Evolutionary conservation across 2,888 invertebrate species (phyloP).

Genomic region (Allophyes oxyacanthae): DNA sequence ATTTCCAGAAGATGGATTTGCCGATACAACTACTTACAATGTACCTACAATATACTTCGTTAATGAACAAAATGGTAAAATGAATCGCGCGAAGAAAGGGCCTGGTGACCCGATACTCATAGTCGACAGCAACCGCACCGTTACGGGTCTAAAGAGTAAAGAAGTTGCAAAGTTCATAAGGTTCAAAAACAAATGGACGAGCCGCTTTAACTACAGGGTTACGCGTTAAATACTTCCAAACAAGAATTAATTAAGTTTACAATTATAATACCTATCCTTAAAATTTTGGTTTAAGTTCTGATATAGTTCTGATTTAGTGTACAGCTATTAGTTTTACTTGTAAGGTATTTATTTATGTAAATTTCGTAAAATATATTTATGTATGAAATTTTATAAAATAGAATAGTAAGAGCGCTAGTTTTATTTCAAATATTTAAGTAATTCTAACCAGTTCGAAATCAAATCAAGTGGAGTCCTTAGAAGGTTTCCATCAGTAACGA

Average conservation of each 20-base stretch:
- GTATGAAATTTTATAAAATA: background rate
- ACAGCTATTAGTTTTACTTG: background rate
- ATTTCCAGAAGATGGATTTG: conserved; percentile 67
- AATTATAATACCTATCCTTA: background rate
- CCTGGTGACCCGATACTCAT: conserved; percentile 71
- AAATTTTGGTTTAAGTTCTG: background rate
- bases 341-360: background rate
- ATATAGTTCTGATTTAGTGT: background rate
- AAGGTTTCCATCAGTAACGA: background rate
- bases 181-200: conserved; percentile 74
- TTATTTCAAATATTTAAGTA: conserved; percentile 2
- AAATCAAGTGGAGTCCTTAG: background rate
- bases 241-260: background rate
- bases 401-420: too few species aligned
- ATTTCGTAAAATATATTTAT: background rate
- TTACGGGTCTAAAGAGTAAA: conserved; percentile 78
- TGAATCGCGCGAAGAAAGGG: conserved; percentile 51
- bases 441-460: background rate
- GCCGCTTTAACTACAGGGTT: conserved; percentile 44
- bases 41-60: conserved; percentile 79
- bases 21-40: conserved; percentile 51
- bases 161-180: conserved; percentile 73
- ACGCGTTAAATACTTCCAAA: background rate
- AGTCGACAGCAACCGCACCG: conserved; percentile 78
- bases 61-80: conserved; percentile 53